Evolutionary conservation across 2,113 vertebrate species (phyloP).

Genomic region (Rhipidura dahli): DNA sequence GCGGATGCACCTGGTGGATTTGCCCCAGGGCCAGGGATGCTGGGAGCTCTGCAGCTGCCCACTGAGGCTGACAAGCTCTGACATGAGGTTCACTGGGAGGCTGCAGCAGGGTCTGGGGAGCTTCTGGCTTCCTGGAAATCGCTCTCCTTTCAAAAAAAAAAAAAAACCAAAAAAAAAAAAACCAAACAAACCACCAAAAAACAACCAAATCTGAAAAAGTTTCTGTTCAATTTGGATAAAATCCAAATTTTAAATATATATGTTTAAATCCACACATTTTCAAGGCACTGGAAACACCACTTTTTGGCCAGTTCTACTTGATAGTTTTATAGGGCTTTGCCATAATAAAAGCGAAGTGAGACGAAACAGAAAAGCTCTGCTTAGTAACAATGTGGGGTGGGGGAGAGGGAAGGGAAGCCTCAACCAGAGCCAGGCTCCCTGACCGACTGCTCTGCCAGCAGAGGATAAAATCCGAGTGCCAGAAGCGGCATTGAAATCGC

Average conservation of each 20-base stretch:
- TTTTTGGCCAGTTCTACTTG: slow-evolving; percentile 56
- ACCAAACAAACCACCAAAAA: no score
- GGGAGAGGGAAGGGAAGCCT: slow-evolving; percentile 19
- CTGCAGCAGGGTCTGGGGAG: slow-evolving; percentile 33
- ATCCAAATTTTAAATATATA: not conserved
- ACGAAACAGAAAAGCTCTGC: slow-evolving; percentile 62
- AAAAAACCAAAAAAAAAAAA: not conserved
- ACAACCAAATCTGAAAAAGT: not conserved
- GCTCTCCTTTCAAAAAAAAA: not conserved
- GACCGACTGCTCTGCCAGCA: not conserved
- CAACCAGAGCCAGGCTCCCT: slow-evolving; percentile 50
- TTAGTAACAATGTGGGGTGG: slow-evolving; percentile 46
- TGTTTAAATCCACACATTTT: not conserved
- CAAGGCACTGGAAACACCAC: slow-evolving; percentile 45
- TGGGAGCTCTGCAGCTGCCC: slow-evolving; percentile 47
- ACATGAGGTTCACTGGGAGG: not conserved
- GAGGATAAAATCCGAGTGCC: not conserved
- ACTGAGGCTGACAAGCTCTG: not conserved
- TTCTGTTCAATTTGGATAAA: slow-evolving; percentile 41
- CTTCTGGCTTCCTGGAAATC: slow-evolving; percentile 59
- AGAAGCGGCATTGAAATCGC: not conserved
- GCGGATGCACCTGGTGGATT: slow-evolving; percentile 49
- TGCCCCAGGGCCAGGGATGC: slow-evolving; percentile 28
- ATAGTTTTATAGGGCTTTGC: slow-evolving; percentile 65
- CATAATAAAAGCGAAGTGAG: slow-evolving; percentile 55